Base-by-base conservation (phyloP, 30 jellyfish, hydroid and myxozoan genomes). In the Aurelia sp. region DNA sequence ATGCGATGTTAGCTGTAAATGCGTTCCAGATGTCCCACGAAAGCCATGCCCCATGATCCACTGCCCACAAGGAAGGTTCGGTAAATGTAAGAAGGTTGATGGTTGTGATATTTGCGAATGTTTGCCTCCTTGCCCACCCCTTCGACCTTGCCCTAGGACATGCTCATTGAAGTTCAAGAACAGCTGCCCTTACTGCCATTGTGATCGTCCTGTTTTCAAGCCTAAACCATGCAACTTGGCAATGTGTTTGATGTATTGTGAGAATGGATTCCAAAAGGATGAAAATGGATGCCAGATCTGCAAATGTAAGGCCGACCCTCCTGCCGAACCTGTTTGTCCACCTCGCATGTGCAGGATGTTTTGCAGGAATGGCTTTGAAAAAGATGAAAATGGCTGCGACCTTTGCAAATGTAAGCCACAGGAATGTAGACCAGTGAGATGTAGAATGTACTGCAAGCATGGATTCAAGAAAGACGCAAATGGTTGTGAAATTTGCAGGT, bases 31-130 rank as follows among this genome's bases (percentile, higher is more conserved):
- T 13, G 63, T 17, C 2, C 87, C 77, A 53, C 22, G 13, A 55
- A 22, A 47, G 35, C 80, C 80, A 5, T 79, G 89, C 58, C 89
- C 89, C 41, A 13, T 38, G 57, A 63, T 79, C 20, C 4, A 11
- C 35, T 79, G 89, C 35, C 89, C 89, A 16, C 30, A 33, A 65
- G 89, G 89, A 61, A 17, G 62, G 30, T 62, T 79, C 48, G 89
- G 89, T 4, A 63, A 33, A 64, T 79, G 89, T 21, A 69, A 15
- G 53, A 40, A 79, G 57, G 35, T 40, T 31, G 89, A 79, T 79
- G 89, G 89, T 0, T 79, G 89, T 30, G 38, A 22, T 9, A 13
- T 79, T 27, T 79, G 89, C 89, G 47, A 63, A 18, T 79, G 89
- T 62, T 41, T 79, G 51, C 89, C 80, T 13, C 20, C 65, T 22